These are phyloP conservation scores for Hydrotaea cyrtoneurina DNA, from an alignment of 2,888 invertebrate genomes.

Conservation along the genomic window DNA sequence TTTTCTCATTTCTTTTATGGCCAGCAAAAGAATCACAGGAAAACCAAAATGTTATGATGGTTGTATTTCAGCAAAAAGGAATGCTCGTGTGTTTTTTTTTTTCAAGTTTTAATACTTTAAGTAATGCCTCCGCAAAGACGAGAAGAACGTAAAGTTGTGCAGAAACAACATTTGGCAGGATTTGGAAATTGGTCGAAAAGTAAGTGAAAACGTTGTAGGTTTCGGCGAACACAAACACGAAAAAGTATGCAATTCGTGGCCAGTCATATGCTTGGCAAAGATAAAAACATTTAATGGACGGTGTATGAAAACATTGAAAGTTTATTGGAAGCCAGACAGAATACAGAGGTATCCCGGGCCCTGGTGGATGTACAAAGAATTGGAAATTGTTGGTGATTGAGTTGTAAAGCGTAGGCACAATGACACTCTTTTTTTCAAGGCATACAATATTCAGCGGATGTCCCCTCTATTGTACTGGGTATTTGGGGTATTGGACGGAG, in stretches of 20 bases:
- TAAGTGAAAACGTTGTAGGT: not conserved
- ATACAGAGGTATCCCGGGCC: not conserved
- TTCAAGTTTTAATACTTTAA: slow-evolving; percentile 44
- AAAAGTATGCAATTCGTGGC: not conserved
- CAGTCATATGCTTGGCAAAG: not conserved
- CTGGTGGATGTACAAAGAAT: not conserved
- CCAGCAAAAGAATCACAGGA: not conserved
- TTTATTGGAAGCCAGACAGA: not conserved
- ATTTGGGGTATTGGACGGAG: too few species aligned
- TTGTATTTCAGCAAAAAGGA: slow-evolving; percentile 6
- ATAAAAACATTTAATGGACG: not conserved
- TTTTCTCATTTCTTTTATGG: not conserved
- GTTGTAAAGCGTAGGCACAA: not conserved
- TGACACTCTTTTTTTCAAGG: too few species aligned
- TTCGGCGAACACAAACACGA: slow-evolving; percentile 1
- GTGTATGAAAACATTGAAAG: not conserved
- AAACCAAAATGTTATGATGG: slow-evolving; percentile 23
- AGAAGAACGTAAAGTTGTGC: not conserved
- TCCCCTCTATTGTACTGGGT: too few species aligned
- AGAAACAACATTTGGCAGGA: not conserved
- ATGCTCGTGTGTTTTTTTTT: too few species aligned
- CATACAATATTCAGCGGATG: too few species aligned
- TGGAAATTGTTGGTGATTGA: not conserved
- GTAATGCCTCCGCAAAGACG: not conserved
- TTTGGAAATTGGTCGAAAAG: not conserved